Base-by-base conservation (phyloP, 2,113 vertebrate species). In the Seriola quinqueradiata region DNA sequence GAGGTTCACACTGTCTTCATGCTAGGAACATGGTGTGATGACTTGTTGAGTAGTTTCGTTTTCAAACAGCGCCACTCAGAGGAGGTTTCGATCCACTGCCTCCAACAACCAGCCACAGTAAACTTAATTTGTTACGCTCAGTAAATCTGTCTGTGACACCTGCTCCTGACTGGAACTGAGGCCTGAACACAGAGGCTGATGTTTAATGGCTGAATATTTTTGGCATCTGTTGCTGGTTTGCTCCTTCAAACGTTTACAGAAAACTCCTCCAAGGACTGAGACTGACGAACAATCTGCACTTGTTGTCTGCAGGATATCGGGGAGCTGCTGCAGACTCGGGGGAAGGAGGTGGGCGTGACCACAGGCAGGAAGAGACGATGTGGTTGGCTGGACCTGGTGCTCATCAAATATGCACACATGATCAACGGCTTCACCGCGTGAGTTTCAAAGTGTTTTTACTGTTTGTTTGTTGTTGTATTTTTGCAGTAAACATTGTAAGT, bases 351-450 rank as follows among this genome's bases (percentile, higher is more conserved):
- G 79, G 98, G 97, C 46, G 98, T 99, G 90, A 99, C 98, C 75
- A 99, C 98, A 5, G 98, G 98, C 76, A 96, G 98, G 80, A 98
- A 97, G 93, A 96, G 98, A 90, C 95, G 98, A 90, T 99, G 98
- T 72, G 98, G 98, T 90, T 99, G 98, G 98, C 93, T 99, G 92
- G 98, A 99, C 90, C 95, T 99, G 17, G 97, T 99, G 88, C 96
- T 95, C 84, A 95, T 99, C 85, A 97, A 95, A 97, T 99, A 99
- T 6, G 97, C 97, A 70, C 97, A 99, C 87, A 99, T 99, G 98
- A 99, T 99, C 79, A 99, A 99, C 77, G 98, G 97, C 79, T 99
- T 99, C 92, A 99, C 97, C 21, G 98, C 98, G 98, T 99, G 91
- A 96, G 98, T 97, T 38, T 46, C 74, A 1, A 21, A 9, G 19